Conservation (phyloP, 2,113 vertebrate genomes). For the Leucosticte australis region DNA sequence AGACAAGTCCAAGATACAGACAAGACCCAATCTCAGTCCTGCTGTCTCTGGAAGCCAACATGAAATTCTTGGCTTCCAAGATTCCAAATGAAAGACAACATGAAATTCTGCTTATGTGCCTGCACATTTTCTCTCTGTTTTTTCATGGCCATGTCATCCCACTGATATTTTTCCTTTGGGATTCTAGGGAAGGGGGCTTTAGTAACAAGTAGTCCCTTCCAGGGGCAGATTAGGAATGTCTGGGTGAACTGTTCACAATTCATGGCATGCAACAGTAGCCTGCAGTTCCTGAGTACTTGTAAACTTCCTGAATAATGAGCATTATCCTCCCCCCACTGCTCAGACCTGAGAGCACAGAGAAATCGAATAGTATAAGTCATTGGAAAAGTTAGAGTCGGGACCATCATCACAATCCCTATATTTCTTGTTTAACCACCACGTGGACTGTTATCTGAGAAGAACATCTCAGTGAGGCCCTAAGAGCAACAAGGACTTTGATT, state of each 20-base stretch:
- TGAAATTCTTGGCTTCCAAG: neutral
- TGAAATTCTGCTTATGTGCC: neutral
- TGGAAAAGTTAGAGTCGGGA: neutral
- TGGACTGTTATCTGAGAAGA: conserved; percentile 15
- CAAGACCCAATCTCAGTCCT: neutral
- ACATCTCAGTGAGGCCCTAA: conserved; percentile 8
- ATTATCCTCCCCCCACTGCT: neutral
- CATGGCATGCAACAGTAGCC: neutral
- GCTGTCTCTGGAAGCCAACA: neutral
- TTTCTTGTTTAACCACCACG: neutral
- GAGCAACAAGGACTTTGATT: conserved; percentile 28
- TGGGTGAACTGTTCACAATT: neutral
- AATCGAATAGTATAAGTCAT: neutral
- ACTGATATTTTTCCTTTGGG: neutral
- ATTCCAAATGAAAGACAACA: neutral
- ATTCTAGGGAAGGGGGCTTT: neutral
- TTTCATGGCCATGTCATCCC: neutral
- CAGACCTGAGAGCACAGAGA: neutral
- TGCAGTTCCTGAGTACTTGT: neutral
- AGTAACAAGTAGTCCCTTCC: neutral
- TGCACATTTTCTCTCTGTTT: neutral
- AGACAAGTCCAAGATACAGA: neutral
- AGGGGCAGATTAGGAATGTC: neutral
- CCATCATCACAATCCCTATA: neutral
- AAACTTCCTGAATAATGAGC: neutral